Conservation (phyloP, 2,113 vertebrate species). For the Suncus etruscus region DNA sequence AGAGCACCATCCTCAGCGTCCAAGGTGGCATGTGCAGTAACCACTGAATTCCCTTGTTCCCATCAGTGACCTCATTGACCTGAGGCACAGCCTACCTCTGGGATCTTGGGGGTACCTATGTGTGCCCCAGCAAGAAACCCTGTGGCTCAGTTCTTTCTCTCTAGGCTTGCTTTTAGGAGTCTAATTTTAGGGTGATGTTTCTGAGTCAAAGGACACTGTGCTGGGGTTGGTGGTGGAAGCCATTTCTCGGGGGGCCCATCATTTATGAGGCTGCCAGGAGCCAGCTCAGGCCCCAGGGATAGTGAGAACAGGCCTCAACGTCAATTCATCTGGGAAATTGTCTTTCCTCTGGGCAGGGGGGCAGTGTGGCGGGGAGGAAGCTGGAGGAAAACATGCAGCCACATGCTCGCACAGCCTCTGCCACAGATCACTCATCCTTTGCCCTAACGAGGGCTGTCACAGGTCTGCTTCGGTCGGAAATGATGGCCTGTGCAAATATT, state of each 20-base stretch:
- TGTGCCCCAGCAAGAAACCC: rapidly evolving
- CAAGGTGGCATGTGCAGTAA: neutral
- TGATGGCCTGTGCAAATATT: conserved; percentile 88
- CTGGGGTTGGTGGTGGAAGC: neutral
- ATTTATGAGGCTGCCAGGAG: neutral
- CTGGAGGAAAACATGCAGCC: conserved; percentile 67
- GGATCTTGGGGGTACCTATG: too few species aligned
- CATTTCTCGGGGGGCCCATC: neutral
- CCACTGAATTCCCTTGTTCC: too few species aligned
- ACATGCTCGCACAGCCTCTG: conserved; percentile 78
- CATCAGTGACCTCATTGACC: neutral
- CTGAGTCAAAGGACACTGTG: neutral
- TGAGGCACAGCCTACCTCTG: too few species aligned
- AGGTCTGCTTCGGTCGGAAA: conserved; percentile 86
- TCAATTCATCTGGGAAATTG: conserved; percentile 62
- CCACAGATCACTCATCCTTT: conserved; percentile 88
- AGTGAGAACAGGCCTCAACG: neutral
- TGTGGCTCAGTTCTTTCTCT: neutral
- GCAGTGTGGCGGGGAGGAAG: conserved; percentile 56
- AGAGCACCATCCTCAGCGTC: neutral
- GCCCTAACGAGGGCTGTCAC: conserved; percentile 89
- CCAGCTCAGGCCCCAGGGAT: neutral
- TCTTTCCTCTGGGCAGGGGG: conserved; percentile 59
- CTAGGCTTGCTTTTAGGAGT: neutral
- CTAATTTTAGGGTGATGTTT: neutral